Evolutionary conservation across 2,797 vertebrate species (phyloP), one percentile per base, ranked within the genome.

Genomic region (Myotis planiceps): DNA sequence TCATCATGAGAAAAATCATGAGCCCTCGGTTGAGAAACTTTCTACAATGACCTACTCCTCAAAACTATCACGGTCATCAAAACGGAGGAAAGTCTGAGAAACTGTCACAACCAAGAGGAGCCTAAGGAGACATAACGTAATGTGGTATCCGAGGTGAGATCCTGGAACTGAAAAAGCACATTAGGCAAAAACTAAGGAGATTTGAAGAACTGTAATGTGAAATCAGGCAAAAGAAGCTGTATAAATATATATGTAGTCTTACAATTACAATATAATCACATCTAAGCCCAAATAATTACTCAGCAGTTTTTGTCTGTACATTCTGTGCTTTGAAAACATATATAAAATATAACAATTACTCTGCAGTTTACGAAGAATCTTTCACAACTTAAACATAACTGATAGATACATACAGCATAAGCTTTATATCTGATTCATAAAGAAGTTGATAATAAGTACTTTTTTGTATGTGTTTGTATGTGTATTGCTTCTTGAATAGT

Each of bases 241-340:
- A 53, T 14, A 32, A 42, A 55, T 68, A 32, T 25, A 53, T 42
- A 42, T 37, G 37, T 18, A 68, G 49, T 37, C 14, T 76, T 78
- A 7, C 2, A 80, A 80, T 80, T 80, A 60, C 14, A 37, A 12
- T 87, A 88, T 96, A 68, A 97, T 96, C 71, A 92, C 78, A 89
- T 0, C 0, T 29, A 53, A 47, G 37, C 92, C 42, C 71, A 88
- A 68, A 87, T 89, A 94, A 96, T 91, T 83, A 92, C 39, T 97
- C 94, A 53, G 23, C 49, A 96, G 68, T 9, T 68, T 92, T 93
- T 60, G 87, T 29, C n/a, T 90, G 37, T 55, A 49, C 16, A 39
- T 81, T 86, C 6, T 27, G 68, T 66, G 4, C 25, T 97, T 90
- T 74, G 1, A 87, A 53, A 96, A 14, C 37, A 90, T 19, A 85